phyloP scores from a whole-genome alignment of 2,113 vertebrate species.

The Periophthalmodon schlosseri region DNA sequence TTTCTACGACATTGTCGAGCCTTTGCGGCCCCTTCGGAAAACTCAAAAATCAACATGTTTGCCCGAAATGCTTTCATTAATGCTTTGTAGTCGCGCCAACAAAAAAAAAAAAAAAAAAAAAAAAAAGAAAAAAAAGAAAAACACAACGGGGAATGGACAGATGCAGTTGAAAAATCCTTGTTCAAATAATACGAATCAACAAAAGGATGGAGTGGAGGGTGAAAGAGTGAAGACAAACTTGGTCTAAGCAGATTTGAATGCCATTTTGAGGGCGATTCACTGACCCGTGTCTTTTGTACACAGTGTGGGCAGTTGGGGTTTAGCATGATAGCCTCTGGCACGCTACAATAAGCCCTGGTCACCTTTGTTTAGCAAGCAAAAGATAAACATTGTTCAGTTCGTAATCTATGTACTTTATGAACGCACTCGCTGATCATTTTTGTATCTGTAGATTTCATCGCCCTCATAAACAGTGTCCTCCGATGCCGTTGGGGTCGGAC shows the following conservation, averaged over 20 bases:
- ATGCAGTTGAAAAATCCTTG: slow-evolving; percentile 42
- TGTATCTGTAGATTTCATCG: not conserved
- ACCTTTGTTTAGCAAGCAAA: slow-evolving; percentile 34
- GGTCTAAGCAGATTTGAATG: slow-evolving; percentile 32
- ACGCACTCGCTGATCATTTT: not conserved
- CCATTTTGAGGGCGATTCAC: slow-evolving; percentile 18
- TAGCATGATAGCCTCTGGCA: slow-evolving; percentile 63
- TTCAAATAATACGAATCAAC: slow-evolving; percentile 65
- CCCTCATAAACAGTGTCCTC: not conserved
- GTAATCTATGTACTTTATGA: slow-evolving; percentile 12
- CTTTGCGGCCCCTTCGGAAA: slow-evolving; percentile 59
- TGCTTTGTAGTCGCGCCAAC: slow-evolving; percentile 53
- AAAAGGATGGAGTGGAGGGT: slow-evolving; percentile 36
- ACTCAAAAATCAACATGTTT: slow-evolving; percentile 69
- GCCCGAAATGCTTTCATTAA: slow-evolving; percentile 65
- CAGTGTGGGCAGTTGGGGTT: slow-evolving; percentile 39
- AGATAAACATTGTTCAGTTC: slow-evolving; percentile 29
- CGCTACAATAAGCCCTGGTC: slow-evolving; percentile 46
- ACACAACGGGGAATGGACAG: slow-evolving; percentile 38
- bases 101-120: slow-evolving; percentile 11
- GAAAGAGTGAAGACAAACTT: slow-evolving; percentile 57
- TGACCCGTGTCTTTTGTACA: slow-evolving; percentile 56
- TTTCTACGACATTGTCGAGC: slow-evolving; percentile 66
- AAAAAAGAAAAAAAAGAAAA: slow-evolving; percentile 23
- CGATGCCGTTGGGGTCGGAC: not conserved